These are phyloP conservation scores for Drosophila merina DNA, from an alignment of 2,888 invertebrate genomes.

Conservation along the genomic window DNA sequence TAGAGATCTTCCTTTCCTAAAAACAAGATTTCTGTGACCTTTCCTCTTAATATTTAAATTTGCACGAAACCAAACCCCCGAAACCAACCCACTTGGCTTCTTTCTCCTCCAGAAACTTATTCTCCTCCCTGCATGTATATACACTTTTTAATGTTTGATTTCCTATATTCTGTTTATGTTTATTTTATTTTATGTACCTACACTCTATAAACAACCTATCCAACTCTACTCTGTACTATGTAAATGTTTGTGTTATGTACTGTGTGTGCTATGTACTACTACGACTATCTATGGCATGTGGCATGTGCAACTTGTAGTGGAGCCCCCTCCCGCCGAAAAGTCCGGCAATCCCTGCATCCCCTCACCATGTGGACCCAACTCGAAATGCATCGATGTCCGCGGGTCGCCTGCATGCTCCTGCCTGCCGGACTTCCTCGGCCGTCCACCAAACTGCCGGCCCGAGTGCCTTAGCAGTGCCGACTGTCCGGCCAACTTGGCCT, in stretches of 20 bases:
- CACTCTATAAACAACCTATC: slow-evolving; percentile 55
- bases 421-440: slow-evolving; percentile 90
- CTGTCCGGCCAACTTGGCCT: slow-evolving; percentile 90
- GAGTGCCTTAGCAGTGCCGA: slow-evolving; percentile 90
- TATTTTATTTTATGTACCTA: slow-evolving; percentile 60
- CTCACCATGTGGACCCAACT: slow-evolving; percentile 93
- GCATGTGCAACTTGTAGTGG: slow-evolving; percentile 76
- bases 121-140: slow-evolving; percentile 69
- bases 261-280: slow-evolving; percentile 45
- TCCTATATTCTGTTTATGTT: slow-evolving; percentile 59
- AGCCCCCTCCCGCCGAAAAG: slow-evolving; percentile 84
- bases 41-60: neutral
- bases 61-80: neutral
- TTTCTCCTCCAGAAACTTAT: slow-evolving; percentile 8
- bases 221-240: slow-evolving; percentile 67
- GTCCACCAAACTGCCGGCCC: slow-evolving; percentile 93
- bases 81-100: slow-evolving; percentile 52
- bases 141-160: slow-evolving; percentile 65
- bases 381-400: slow-evolving; percentile 90
- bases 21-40: neutral
- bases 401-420: slow-evolving; percentile 93
- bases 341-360: slow-evolving; percentile 91
- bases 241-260: slow-evolving; percentile 64
- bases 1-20: too few relatives aligned
- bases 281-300: slow-evolving; percentile 58